Conservation (phyloP, 2,113 vertebrate species). For the Petaurus breviceps region DNA sequence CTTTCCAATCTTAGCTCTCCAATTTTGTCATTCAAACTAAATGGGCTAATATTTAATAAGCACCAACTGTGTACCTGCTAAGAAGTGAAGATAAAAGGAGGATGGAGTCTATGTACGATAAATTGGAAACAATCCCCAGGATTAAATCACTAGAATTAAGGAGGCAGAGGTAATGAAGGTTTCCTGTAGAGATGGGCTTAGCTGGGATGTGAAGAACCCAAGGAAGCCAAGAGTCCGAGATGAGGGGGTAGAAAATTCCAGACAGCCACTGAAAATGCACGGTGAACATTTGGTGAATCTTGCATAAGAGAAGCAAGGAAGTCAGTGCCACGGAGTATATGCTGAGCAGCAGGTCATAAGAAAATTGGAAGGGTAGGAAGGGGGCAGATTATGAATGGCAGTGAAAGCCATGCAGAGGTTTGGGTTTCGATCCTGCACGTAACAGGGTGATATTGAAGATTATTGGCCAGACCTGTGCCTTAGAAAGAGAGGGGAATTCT, state of each 20-base stretch:
- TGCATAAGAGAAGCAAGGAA: background rate
- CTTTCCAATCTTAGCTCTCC: no score
- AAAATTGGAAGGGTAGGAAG: background rate
- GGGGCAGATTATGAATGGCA: background rate
- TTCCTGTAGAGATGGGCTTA: background rate
- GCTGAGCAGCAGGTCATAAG: background rate
- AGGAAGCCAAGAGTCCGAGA: background rate
- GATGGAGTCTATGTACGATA: background rate
- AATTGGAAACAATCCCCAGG: background rate
- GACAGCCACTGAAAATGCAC: background rate
- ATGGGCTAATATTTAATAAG: background rate
- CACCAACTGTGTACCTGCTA: background rate
- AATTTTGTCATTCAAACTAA: background rate
- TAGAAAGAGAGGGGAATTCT: background rate
- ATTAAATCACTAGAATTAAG: background rate
- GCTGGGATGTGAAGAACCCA: background rate
- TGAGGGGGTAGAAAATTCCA: background rate
- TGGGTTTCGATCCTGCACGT: background rate
- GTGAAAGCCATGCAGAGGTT: background rate
- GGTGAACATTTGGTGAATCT: background rate
- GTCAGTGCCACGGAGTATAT: background rate
- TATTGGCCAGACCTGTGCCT: background rate
- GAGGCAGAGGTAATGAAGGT: background rate
- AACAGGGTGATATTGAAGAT: background rate
- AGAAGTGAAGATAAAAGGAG: background rate